These are phyloP conservation scores for Cantharis rustica DNA, from an alignment of 2,888 invertebrate species.

Conservation along the genomic window DNA sequence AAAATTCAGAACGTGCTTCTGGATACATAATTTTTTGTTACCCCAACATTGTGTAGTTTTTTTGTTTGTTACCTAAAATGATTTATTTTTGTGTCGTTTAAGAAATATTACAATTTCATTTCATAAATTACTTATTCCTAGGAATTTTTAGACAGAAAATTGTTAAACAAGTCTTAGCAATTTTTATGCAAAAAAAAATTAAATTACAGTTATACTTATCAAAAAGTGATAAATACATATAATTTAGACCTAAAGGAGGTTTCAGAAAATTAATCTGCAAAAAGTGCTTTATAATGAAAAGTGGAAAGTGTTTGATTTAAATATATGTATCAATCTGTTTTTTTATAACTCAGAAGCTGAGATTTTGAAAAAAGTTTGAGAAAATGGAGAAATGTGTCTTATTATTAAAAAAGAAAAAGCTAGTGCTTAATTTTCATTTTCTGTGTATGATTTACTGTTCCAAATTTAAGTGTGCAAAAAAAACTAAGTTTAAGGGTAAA, in stretches of 20 bases:
- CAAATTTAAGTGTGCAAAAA: background rate
- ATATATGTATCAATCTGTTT: background rate
- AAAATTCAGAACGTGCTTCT: background rate
- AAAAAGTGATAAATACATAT: too few species aligned
- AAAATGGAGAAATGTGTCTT: background rate
- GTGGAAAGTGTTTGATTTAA: background rate
- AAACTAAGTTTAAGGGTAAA: background rate
- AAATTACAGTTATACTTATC: too few species aligned
- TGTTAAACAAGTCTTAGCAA: background rate
- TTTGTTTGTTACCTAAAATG: background rate
- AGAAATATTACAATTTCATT: background rate
- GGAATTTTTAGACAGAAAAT: background rate
- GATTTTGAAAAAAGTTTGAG: background rate
- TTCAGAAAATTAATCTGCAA: background rate
- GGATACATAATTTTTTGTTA: background rate
- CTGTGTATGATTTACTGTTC: background rate
- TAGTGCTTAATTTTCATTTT: background rate
- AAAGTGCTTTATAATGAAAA: background rate
- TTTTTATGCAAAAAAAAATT: too few species aligned
- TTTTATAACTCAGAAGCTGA: background rate
- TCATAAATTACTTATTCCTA: background rate
- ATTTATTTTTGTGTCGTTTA: background rate
- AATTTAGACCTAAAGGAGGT: background rate
- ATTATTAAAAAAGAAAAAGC: background rate
- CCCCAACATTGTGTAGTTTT: background rate